Base-by-base conservation (phyloP, 1,140 invertebrate genomes). In the Elymnias hypermnestra region DNA sequence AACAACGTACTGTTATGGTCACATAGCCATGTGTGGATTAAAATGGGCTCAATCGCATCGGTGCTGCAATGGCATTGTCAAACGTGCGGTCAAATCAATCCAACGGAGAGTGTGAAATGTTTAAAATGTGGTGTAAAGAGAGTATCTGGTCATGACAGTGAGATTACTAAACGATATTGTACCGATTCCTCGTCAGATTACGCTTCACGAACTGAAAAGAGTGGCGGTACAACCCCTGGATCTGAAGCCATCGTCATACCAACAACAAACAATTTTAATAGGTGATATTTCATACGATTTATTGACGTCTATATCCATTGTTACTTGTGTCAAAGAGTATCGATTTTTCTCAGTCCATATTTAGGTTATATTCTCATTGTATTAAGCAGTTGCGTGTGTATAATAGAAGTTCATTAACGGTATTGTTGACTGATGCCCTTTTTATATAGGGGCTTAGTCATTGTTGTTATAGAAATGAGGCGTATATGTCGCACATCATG, bases 1-100 rank as follows among this genome's bases (percentile, higher is more conserved):
- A 77, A 78, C 69, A 68, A 72, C 62, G 76, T 58, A 68, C 63
- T 81, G 73, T 84, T 72, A 84, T 85, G 75, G 86, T 84, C 69
- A 74, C 75, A 74, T 87, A 87, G 83, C 83, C 85, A 87, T 87
- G 84, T 79, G 77, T 86, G 76, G 83, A 83, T 86, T 87, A 88
- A 82, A 83, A 94, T 94, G 94, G 94, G 94, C 85, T 94, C 94
- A 71, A 94, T 95, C 87, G 94, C 93, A 88, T 95, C 94, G 72
- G 93, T 95, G 86, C 89, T 94, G 71, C 94, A 95, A 87, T 97
- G 94, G 94, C 91, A 93, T 88, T 96, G 95, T 89, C 89, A 89
- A 75, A 89, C 91, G 79, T 96, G 94, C 87, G 90, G 92, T 83
- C 89, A 94, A 78, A 94, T 95, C 84, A 95, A 96, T 87, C 93